phyloP scores from a whole-genome alignment of 2,113 vertebrate species.

The Nettapus auritus region DNA sequence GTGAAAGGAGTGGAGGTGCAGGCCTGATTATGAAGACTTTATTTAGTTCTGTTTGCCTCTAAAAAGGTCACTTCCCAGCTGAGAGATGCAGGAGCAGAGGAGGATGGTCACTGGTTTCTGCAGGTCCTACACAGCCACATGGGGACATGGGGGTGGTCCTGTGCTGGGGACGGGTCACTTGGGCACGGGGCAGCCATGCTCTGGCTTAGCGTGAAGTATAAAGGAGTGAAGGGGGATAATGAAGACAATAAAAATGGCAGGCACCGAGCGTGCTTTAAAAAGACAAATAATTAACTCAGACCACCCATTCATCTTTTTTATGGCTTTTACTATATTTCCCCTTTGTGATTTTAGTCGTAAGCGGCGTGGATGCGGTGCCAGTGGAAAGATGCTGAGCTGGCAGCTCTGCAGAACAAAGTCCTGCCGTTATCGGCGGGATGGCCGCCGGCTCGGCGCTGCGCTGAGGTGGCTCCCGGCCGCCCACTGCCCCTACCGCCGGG shows the following conservation, averaged over 20 bases:
- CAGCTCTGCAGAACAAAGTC: accelerated
- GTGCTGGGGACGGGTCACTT: not conserved
- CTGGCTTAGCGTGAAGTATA: too few species aligned
- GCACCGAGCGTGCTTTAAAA: not conserved
- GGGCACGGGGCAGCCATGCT: not conserved
- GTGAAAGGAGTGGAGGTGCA: accelerated
- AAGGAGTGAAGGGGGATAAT: too few species aligned
- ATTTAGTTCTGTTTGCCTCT: not conserved
- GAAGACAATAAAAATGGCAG: not conserved
- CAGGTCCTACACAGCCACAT: not conserved
- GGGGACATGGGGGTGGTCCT: not conserved
- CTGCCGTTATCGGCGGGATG: not conserved
- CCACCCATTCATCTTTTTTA: not conserved
- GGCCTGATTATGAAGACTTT: accelerated
- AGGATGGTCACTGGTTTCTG: not conserved
- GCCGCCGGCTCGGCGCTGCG: too few species aligned
- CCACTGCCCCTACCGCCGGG: not conserved
- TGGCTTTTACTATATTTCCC: not conserved
- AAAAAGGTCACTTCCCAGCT: accelerated
- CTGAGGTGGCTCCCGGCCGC: accelerated
- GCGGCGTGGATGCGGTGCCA: accelerated
- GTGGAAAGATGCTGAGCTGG: not conserved
- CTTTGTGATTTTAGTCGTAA: not conserved
- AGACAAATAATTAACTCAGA: not conserved
- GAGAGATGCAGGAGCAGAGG: not conserved